Conservation (phyloP, 2,797 vertebrate species). For the Morus bassanus region DNA sequence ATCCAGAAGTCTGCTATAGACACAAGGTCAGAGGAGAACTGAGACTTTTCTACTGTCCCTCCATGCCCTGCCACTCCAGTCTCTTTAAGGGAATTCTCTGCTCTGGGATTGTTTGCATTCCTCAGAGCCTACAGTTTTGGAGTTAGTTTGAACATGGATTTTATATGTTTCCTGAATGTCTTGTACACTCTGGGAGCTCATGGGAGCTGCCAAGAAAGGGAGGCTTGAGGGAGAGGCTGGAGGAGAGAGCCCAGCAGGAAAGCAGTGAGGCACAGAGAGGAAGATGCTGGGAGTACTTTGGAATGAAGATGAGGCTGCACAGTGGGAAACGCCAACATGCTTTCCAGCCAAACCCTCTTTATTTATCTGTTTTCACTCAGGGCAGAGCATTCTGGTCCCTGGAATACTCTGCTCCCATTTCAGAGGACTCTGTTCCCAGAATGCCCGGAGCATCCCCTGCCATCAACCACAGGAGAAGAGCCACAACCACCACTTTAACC, state of each 20-base stretch:
- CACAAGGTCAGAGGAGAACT: not conserved
- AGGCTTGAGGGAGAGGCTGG: not conserved
- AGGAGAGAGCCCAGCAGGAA: not conserved
- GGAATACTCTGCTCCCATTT: not conserved
- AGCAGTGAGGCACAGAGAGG: not conserved
- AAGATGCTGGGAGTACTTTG: not conserved
- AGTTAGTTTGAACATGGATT: conserved; percentile 8
- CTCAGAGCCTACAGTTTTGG: not conserved
- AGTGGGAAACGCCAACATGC: not conserved
- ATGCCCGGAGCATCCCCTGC: not conserved
- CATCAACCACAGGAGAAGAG: conserved; percentile 7
- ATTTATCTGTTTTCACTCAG: not conserved
- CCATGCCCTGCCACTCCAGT: not conserved
- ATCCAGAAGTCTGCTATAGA: not conserved
- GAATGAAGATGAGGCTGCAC: not conserved
- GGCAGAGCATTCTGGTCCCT: not conserved
- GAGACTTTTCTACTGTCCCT: not conserved
- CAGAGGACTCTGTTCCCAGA: not conserved
- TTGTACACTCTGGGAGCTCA: not conserved
- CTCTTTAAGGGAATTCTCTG: conserved; percentile 39
- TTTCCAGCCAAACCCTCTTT: not conserved
- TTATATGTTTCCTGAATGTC: conserved; percentile 31
- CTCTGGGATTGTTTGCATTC: conserved; percentile 10
- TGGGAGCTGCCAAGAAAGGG: conserved; percentile 31
- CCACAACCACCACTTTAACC: conserved; percentile 20